A percentile compares a stretch with the other conserved stretches of the same genome.
Conservation (phyloP, 2,888 invertebrate species). For the Drosophila bunnanda region DNA sequence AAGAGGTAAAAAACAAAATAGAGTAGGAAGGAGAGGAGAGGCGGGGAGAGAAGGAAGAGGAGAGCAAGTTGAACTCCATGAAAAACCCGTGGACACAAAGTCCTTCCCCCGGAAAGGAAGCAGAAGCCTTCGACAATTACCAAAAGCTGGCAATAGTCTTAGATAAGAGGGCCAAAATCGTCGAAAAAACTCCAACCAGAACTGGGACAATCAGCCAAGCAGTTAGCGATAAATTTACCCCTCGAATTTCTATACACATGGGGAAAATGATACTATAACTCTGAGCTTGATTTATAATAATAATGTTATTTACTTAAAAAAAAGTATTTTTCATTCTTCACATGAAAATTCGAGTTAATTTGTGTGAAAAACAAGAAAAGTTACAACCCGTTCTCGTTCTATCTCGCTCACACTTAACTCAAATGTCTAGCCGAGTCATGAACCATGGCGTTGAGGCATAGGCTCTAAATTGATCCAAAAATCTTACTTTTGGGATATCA, state of each 20-base stretch:
- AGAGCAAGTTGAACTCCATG: slow-evolving; percentile 14
- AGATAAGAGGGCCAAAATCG: slow-evolving; percentile 35
- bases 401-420: neutral
- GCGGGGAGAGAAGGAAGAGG: neutral
- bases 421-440: neutral
- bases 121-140: slow-evolving; percentile 30
- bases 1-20: neutral
- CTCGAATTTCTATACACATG: slow-evolving; percentile 7
- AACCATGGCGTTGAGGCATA: neutral
- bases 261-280: neutral
- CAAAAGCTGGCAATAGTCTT: slow-evolving; percentile 36
- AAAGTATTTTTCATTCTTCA: no score
- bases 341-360: neutral
- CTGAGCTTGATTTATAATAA: no score
- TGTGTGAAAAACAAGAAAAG: neutral
- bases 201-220: slow-evolving; percentile 40
- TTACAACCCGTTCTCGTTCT: neutral
- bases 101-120: slow-evolving; percentile 18
- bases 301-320: no score
- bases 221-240: slow-evolving; percentile 41
- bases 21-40: neutral
- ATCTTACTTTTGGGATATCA: neutral
- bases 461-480: no score
- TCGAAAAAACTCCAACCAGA: slow-evolving; percentile 30
- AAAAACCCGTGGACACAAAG: slow-evolving; percentile 14